Percentiles rank a stretch among this genome's conserved stretches.
Conservation (phyloP, 2,888 invertebrate genomes). For the Epistrophella euchroma region DNA sequence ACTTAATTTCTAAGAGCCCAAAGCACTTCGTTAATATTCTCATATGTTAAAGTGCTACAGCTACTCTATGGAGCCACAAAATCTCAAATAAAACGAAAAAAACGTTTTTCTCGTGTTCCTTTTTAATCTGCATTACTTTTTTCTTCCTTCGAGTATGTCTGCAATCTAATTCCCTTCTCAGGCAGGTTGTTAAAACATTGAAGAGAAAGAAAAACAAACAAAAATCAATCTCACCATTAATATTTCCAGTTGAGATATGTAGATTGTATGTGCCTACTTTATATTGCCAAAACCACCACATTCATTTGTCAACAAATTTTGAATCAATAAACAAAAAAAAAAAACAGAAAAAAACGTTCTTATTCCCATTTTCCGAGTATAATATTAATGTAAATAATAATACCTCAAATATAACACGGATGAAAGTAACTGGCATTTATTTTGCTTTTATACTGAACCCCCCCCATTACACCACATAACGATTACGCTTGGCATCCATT, state of each 20-base stretch:
- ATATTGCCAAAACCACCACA: not conserved
- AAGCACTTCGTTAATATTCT: too few species aligned
- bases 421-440: conserved; percentile 25
- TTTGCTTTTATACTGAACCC: conserved; percentile 15
- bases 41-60: not conserved
- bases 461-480: not conserved
- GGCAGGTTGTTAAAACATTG: not conserved
- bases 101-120: not conserved
- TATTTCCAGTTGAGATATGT: too few species aligned
- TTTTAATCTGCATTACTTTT: not conserved
- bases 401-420: conserved; percentile 5
- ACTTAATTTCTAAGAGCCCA: too few species aligned
- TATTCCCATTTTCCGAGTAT: not conserved
- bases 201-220: not conserved
- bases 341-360: not conserved
- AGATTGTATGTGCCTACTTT: too few species aligned
- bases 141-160: not conserved
- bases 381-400: conserved; percentile 1
- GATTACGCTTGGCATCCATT: conserved; percentile 19
- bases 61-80: not conserved
- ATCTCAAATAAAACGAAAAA: not conserved
- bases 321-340: not conserved
- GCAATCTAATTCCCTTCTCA: not conserved
- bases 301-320: conserved; percentile 5
- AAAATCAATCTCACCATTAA: not conserved